These are phyloP conservation scores for Heliconius melpomene DNA, from an alignment of 1,140 invertebrate genomes.

Conservation along the genomic window DNA sequence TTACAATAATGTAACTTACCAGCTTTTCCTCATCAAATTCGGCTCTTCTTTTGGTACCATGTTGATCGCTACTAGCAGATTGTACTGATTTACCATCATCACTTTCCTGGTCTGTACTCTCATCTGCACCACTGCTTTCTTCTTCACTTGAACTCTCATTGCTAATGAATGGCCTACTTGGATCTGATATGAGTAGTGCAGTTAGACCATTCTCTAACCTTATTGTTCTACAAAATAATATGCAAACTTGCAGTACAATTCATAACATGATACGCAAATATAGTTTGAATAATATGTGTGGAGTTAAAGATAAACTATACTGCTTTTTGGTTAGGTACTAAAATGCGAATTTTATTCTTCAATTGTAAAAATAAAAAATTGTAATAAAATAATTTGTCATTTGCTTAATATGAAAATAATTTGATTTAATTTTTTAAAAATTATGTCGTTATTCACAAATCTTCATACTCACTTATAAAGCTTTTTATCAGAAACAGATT, in stretches of 20 bases:
- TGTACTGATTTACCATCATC: constrained; percentile 57
- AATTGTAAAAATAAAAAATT: no score
- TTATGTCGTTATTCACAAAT: neutral
- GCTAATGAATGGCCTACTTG: constrained; percentile 47
- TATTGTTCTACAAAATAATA: constrained; percentile 81
- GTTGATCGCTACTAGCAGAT: constrained; percentile 64
- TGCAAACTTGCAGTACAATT: neutral
- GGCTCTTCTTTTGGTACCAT: constrained; percentile 58
- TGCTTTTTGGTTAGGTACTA: neutral
- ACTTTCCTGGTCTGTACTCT: constrained; percentile 68
- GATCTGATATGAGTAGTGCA: constrained; percentile 86
- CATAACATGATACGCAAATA: neutral
- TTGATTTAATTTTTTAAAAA: neutral
- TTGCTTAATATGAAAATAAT: neutral
- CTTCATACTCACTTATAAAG: constrained; percentile 69
- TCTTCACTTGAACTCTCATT: constrained; percentile 64
- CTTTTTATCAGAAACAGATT: constrained; percentile 76
- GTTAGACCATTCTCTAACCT: constrained; percentile 85
- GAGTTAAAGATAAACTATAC: no score
- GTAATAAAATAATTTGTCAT: no score
- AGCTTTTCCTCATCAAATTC: constrained; percentile 76
- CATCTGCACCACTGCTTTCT: constrained; percentile 66
- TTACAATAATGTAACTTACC: constrained; percentile 48
- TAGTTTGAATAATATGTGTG: neutral
- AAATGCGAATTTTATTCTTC: neutral